Conservation (phyloP, 2,797 vertebrate species). For the Nannoperca obscura region DNA sequence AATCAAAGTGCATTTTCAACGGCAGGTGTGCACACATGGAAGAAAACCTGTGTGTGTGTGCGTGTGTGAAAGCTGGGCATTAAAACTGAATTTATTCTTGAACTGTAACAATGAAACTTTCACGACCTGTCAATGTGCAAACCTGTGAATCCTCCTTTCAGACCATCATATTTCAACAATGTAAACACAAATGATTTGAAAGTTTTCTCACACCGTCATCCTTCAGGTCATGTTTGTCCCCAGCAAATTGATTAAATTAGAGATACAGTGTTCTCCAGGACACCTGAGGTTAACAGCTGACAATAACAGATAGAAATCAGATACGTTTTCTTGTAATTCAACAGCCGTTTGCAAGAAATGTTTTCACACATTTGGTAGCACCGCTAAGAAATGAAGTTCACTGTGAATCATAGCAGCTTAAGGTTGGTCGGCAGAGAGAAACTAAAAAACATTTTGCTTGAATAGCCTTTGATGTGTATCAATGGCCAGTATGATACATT, state of each 20-base stretch:
- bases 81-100: slow-evolving; percentile 10
- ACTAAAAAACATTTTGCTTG: background rate
- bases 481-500: background rate
- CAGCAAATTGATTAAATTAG: background rate
- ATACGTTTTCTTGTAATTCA: background rate
- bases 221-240: background rate
- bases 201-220: slow-evolving; percentile 6
- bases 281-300: background rate
- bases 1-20: slow-evolving; percentile 78
- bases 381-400: slow-evolving; percentile 9
- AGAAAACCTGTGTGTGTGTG: slow-evolving; percentile 29
- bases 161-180: slow-evolving; percentile 5
- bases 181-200: slow-evolving; percentile 16
- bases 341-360: background rate
- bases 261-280: background rate
- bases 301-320: slow-evolving; percentile 6
- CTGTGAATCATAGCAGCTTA: slow-evolving; percentile 24
- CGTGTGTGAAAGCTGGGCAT: slow-evolving; percentile 5
- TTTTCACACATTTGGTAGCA: background rate
- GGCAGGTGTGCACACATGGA: slow-evolving; percentile 60
- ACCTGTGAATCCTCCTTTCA: slow-evolving; percentile 4
- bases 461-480: background rate
- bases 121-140: slow-evolving; percentile 20
- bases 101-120: slow-evolving; percentile 6
- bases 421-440: background rate